Conservation (phyloP, 2,888 invertebrate species). For the Eilema depressum region DNA sequence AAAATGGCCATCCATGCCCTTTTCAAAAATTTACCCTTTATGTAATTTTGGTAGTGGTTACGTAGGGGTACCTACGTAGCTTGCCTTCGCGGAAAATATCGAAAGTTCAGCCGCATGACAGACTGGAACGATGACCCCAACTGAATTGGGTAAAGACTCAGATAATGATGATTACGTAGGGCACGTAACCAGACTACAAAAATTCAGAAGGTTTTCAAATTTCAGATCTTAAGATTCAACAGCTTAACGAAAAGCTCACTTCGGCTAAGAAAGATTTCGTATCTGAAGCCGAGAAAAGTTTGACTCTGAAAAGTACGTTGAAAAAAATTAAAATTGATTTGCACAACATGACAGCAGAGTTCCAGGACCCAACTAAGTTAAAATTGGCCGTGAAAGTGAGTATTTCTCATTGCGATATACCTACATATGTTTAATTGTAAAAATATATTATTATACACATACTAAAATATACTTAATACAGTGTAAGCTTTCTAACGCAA, state of each 20-base stretch:
- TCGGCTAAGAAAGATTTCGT: conserved; percentile 91
- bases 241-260: conserved; percentile 91
- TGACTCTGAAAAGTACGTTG: conserved; percentile 88
- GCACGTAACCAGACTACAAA: background rate
- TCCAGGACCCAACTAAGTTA: conserved; percentile 91
- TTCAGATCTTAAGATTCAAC: conserved; percentile 91
- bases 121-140: too few species aligned
- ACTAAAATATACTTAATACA: too few species aligned
- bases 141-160: too few species aligned
- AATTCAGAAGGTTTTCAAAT: conserved; percentile 7
- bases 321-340: conserved; percentile 94
- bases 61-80: too few species aligned
- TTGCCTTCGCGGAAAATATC: too few species aligned
- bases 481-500: background rate
- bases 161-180: too few species aligned
- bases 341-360: conserved; percentile 91
- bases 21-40: too few species aligned
- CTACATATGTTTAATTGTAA: too few species aligned
- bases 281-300: conserved; percentile 88
- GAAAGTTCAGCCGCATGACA: too few species aligned
- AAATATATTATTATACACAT: too few species aligned
- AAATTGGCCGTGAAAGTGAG: conserved; percentile 86
- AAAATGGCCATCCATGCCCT: too few species aligned
- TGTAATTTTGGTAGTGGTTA: too few species aligned
- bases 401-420: background rate